These are phyloP conservation scores for Mesorhabditis spiculigera DNA, from an alignment of 2,888 invertebrate species.

Conservation along the genomic window DNA sequence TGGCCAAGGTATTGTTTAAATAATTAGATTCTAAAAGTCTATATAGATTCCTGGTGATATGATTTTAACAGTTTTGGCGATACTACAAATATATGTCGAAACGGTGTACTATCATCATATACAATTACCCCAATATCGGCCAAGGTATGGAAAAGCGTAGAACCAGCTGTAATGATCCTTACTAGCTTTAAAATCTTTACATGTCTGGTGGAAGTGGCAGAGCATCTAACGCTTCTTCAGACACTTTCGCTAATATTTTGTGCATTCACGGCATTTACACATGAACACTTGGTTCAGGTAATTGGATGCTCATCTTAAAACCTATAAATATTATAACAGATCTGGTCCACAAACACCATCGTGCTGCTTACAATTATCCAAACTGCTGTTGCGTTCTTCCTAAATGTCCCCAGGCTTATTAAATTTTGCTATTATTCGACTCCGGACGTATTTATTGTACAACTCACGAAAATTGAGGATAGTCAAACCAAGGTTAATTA, in stretches of 20 bases:
- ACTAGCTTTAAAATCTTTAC: constrained; percentile 1
- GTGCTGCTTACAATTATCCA: neutral
- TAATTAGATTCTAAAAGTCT: neutral
- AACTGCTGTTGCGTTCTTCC: constrained; percentile 1
- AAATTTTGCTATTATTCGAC: neutral
- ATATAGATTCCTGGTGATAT: neutral
- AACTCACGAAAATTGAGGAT: neutral
- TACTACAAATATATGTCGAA: neutral
- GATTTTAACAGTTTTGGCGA: neutral
- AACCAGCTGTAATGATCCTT: too few species aligned
- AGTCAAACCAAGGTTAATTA: neutral
- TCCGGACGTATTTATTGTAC: neutral
- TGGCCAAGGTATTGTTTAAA: neutral
- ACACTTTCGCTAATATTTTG: neutral
- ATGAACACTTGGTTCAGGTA: neutral
- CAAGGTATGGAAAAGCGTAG: neutral
- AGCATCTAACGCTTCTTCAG: neutral
- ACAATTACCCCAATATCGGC: constrained; percentile 5
- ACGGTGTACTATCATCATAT: neutral
- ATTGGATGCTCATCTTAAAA: neutral
- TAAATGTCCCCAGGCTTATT: neutral
- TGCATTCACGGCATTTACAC: constrained; percentile 4
- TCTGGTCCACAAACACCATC: neutral
- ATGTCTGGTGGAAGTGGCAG: neutral
- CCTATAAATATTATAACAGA: neutral